A percentile compares a stretch with the other conserved stretches of the same genome.
Conservation (phyloP, 2,888 invertebrate species). For the Therioaphis trifolii region DNA sequence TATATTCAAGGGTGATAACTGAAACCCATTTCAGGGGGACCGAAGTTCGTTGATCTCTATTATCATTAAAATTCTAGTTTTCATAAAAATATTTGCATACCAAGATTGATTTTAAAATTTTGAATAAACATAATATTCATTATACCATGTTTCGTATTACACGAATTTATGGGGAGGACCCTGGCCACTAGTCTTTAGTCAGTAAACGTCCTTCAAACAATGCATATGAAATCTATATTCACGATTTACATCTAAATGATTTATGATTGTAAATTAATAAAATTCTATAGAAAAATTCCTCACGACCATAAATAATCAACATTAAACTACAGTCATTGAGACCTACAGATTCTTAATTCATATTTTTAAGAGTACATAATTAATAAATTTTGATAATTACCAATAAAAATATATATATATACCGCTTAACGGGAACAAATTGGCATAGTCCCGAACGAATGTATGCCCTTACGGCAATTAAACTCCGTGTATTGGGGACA, state of each 20-base stretch:
- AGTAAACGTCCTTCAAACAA: constrained; percentile 5
- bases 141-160: not conserved
- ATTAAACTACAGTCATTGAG: too few relatives aligned
- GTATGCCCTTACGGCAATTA: too few relatives aligned
- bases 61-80: not conserved
- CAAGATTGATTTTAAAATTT: constrained; percentile 15
- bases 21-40: not conserved
- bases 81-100: not conserved
- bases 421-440: too few relatives aligned
- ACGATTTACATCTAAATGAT: not conserved
- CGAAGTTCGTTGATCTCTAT: not conserved
- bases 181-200: not conserved
- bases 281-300: not conserved
- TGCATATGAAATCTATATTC: not conserved
- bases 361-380: too few relatives aligned
- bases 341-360: too few relatives aligned
- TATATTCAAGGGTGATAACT: constrained; percentile 40
- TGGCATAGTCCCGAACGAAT: too few relatives aligned
- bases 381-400: too few relatives aligned
- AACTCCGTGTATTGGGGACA: too few relatives aligned
- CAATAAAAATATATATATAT: too few relatives aligned
- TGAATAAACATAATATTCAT: not conserved
- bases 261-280: not conserved
- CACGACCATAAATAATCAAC: too few relatives aligned
- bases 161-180: not conserved